Percentiles rank a stretch among this genome's conserved stretches.
phyloP scores from a whole-genome alignment of 1,140 invertebrate species.

The Antheraea pernyi region DNA sequence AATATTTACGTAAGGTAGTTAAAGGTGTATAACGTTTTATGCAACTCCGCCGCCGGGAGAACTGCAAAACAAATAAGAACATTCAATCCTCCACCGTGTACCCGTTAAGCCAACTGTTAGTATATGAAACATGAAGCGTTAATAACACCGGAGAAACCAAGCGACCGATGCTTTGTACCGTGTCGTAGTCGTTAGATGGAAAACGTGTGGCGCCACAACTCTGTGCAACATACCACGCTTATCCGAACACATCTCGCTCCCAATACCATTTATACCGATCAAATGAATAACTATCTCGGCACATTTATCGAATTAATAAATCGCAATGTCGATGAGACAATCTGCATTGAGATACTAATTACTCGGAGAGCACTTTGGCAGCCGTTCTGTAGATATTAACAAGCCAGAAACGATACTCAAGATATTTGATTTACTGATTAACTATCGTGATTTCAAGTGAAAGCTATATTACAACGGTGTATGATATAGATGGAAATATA shows the following conservation, averaged over 20 bases:
- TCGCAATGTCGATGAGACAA: constrained; percentile 54
- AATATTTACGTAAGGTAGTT: background rate
- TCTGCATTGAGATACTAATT: constrained; percentile 59
- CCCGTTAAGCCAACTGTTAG: constrained; percentile 21
- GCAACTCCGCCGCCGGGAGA: background rate
- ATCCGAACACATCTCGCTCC: constrained; percentile 61
- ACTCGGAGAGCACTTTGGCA: constrained; percentile 39
- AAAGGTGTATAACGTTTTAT: background rate
- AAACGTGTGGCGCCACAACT: constrained; percentile 53
- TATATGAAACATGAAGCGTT: constrained; percentile 33
- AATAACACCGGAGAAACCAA: constrained; percentile 36
- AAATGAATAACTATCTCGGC: constrained; percentile 48
- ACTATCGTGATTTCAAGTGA: constrained; percentile 36
- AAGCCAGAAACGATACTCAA: constrained; percentile 27
- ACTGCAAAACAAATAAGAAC: constrained; percentile 28
- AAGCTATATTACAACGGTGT: constrained; percentile 25
- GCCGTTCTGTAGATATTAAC: constrained; percentile 45
- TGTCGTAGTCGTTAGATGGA: constrained; percentile 32
- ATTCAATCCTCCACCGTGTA: constrained; percentile 28
- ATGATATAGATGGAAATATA: background rate
- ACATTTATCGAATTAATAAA: constrained; percentile 59
- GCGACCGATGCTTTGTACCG: constrained; percentile 25
- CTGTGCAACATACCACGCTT: constrained; percentile 52
- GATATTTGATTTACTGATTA: constrained; percentile 50
- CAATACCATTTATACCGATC: constrained; percentile 42